A percentile compares a stretch with the other conserved stretches of the same genome.
Evolutionary conservation across 2,797 vertebrate genomes (phyloP).

Genomic region (Thunnus albacares): DNA sequence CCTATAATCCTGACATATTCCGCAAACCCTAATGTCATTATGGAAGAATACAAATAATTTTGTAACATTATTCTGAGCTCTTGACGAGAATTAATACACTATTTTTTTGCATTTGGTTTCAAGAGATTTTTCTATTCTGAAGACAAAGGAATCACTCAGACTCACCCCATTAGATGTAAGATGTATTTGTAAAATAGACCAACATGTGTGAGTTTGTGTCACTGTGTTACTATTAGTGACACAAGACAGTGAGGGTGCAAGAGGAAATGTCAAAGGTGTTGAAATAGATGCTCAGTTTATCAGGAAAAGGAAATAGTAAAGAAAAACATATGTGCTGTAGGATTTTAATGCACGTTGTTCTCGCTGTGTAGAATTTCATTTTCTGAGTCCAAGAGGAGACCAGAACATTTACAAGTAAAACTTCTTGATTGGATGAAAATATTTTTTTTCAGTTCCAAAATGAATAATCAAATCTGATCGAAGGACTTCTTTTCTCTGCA

Average conservation of each 20-base stretch:
- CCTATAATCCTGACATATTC: not conserved
- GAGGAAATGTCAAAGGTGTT: constrained; percentile 12
- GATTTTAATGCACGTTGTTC: not conserved
- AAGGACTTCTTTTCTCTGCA: not conserved
- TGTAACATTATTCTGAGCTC: not conserved
- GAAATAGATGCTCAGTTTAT: not conserved
- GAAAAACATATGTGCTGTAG: not conserved
- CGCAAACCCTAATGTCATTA: not conserved
- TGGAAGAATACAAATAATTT: no score
- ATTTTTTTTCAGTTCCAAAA: not conserved
- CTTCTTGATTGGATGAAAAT: not conserved
- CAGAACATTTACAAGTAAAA: not conserved
- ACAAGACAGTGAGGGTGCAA: not conserved
- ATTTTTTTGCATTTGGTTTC: not conserved
- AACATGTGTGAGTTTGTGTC: not conserved
- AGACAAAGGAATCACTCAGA: not conserved
- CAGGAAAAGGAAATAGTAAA: not conserved
- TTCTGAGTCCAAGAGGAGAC: not conserved
- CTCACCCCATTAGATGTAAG: not conserved
- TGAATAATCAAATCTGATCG: not conserved
- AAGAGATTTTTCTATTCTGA: not conserved
- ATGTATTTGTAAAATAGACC: not conserved
- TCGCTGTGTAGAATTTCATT: not conserved
- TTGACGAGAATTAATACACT: not conserved
- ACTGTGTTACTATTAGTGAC: constrained; percentile 2